Evolutionary conservation across 2,797 vertebrate genomes (phyloP), one percentile per base, ranked within the genome.

Genomic region (Acrocephalus scirpaceus): DNA sequence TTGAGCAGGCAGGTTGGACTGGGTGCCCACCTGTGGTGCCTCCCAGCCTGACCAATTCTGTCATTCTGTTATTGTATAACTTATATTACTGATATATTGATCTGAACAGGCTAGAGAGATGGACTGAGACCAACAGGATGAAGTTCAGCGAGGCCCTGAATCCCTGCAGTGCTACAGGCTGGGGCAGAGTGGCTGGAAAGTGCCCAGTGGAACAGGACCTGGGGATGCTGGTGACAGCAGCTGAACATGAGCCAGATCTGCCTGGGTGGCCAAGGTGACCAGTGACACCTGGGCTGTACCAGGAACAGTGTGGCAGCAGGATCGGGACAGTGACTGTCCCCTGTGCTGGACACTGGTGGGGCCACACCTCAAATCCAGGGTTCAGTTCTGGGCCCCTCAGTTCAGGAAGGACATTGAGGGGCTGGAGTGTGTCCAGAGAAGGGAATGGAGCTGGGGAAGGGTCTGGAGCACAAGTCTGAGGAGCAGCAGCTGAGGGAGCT

Each of bases 341-440:
- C 26, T 36, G 54, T 32, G 27, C 34, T 74, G 61, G 34, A 13
- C 47, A 48, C 17, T 30, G 47, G 0, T 13, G 54, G 32, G 47
- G 7, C 6, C 58, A 44, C 42, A 17, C 6, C 42, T 44, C 42
- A 17, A 44, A 44, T 44, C 42, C 42, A 44, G 42, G 40, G 42
- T 44, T 44, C 42, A 44, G 42, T 40, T 61, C 9, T 61, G 27
- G 19, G 34, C 2, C 5, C 4, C 22, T 22, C 34, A 16, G 0
- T 1, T 7, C 42, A 19, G 8, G 12, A 48, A 0, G 7, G 30
- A 48, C 54, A 32, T 1, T 32, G 61, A 47, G 29, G 29, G 2
- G 18, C 47, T 74, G 42, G 34, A 48, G 56, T 0, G 0, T 27
- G 64, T 36, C 30, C 34, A 32, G 48, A 8, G 26, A 32, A 23